These are phyloP conservation scores for Hippolais icterina DNA, from an alignment of 2,113 vertebrate genomes.

Conservation along the genomic window DNA sequence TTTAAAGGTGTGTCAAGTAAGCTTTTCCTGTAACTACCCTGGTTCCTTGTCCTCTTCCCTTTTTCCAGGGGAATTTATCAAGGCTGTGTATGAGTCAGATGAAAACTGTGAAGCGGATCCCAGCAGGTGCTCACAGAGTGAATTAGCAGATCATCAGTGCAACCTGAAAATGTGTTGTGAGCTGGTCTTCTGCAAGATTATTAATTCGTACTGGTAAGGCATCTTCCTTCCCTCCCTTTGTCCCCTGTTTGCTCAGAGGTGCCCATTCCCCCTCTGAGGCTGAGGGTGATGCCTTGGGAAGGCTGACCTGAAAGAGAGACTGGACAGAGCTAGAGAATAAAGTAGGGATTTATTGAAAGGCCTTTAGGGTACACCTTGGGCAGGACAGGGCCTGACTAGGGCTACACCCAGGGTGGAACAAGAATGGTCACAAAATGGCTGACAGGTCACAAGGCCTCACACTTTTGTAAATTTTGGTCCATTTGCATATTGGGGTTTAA, in stretches of 20 bases:
- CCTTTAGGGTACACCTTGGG: no score
- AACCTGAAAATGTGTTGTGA: conserved; percentile 99
- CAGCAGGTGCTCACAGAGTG: conserved; percentile 81
- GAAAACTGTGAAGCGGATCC: conserved; percentile 97
- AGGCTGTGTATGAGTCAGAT: conserved; percentile 94
- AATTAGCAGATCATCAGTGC: conserved; percentile 89
- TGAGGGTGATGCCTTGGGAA: not conserved
- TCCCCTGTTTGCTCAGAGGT: not conserved
- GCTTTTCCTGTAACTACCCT: not conserved
- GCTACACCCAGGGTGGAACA: no score
- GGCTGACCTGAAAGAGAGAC: no score
- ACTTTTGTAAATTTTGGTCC: no score
- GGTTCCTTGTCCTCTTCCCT: conserved; percentile 16
- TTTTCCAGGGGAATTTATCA: conserved; percentile 91
- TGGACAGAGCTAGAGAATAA: no score
- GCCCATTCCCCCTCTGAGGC: not conserved
- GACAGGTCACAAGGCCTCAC: no score
- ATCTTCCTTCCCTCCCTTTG: not conserved
- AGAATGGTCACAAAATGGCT: no score
- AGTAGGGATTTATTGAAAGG: no score
- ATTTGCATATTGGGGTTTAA: no score
- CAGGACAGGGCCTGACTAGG: no score
- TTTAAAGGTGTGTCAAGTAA: conserved; percentile 36
- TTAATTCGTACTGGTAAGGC: conserved; percentile 95
- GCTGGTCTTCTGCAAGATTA: conserved; percentile 97